Percentiles rank a stretch among this genome's conserved stretches.
Evolutionary conservation across 2,888 invertebrate genomes (phyloP).

Genomic region (Athrips mouffetella): DNA sequence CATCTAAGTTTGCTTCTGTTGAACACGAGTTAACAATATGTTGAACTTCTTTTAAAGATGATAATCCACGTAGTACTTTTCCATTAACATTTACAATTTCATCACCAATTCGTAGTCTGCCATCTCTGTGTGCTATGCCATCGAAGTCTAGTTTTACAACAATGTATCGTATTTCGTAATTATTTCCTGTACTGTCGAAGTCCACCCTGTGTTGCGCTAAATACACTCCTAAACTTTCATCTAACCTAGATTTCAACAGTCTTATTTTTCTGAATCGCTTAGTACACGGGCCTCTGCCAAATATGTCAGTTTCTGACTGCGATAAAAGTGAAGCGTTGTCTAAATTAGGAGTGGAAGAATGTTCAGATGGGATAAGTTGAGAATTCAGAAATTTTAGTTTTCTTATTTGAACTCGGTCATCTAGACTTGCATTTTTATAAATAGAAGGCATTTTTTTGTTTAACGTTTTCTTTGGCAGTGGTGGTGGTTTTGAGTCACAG

Average conservation of each 20-base stretch:
- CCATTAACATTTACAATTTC: conserved; percentile 95
- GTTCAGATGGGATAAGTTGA: conserved; percentile 58
- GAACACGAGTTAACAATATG: conserved; percentile 76
- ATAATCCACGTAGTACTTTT: conserved; percentile 85
- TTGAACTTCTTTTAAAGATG: conserved; percentile 81
- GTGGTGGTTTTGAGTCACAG: conserved; percentile 64
- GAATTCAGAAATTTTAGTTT: conserved; percentile 72
- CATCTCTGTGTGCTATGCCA: conserved; percentile 86
- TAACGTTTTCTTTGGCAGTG: conserved; percentile 67
- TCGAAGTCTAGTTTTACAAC: conserved; percentile 81
- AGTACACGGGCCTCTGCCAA: conserved; percentile 78
- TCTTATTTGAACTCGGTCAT: conserved; percentile 71
- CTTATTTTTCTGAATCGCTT: conserved; percentile 82
- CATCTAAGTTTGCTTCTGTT: conserved; percentile 61
- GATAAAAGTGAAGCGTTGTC: conserved; percentile 44
- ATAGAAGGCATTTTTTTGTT: conserved; percentile 63
- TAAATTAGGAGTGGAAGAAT: conserved; percentile 48
- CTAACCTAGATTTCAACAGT: conserved; percentile 80
- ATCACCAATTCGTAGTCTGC: conserved; percentile 89
- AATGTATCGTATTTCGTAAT: conserved; percentile 80
- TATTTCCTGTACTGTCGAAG: conserved; percentile 68
- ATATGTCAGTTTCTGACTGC: conserved; percentile 61
- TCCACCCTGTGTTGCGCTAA: conserved; percentile 82
- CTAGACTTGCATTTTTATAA: conserved; percentile 69
- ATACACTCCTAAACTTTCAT: conserved; percentile 84